phyloP scores from a whole-genome alignment of 2,888 invertebrate genomes.

The Drosophila leonis region DNA sequence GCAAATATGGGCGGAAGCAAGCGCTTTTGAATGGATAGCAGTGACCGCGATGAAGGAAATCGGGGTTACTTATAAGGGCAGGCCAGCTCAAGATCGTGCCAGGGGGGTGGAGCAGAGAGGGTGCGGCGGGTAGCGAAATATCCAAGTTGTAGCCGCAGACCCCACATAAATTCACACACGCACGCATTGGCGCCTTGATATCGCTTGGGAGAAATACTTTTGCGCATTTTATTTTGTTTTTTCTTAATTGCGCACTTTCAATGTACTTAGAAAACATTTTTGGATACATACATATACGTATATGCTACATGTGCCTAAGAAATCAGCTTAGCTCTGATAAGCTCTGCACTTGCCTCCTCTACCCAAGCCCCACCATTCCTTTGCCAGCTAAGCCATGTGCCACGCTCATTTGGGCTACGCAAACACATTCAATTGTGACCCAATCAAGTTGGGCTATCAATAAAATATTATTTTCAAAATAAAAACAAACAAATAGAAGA shows the following conservation, averaged over 20 bases:
- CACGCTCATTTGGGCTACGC: background rate
- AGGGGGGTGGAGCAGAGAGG: background rate
- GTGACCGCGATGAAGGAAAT: constrained; percentile 51
- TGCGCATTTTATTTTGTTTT: constrained; percentile 1
- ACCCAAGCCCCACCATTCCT: background rate
- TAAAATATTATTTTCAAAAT: background rate
- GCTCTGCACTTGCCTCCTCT: background rate
- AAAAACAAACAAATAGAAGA: constrained; percentile 2
- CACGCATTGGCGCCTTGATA: constrained; percentile 10
- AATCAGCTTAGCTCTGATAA: constrained; percentile 23
- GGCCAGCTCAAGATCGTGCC: constrained; percentile 27
- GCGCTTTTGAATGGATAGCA: constrained; percentile 62
- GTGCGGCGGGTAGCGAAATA: constrained; percentile 8
- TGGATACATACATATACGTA: background rate
- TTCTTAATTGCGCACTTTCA: constrained; percentile 30
- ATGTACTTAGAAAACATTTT: constrained; percentile 5
- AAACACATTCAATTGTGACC: background rate
- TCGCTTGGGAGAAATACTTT: constrained; percentile 19
- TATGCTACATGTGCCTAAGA: background rate
- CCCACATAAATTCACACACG: constrained; percentile 24
- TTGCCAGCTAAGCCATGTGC: background rate
- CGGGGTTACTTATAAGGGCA: constrained; percentile 70
- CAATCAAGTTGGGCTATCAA: constrained; percentile 11
- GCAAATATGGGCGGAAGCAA: constrained; percentile 75
- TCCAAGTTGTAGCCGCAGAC: constrained; percentile 38